Percentiles rank a stretch among this genome's conserved stretches.
Evolutionary conservation across 2,113 vertebrate species (phyloP).

Genomic region (Alethe castanea): DNA sequence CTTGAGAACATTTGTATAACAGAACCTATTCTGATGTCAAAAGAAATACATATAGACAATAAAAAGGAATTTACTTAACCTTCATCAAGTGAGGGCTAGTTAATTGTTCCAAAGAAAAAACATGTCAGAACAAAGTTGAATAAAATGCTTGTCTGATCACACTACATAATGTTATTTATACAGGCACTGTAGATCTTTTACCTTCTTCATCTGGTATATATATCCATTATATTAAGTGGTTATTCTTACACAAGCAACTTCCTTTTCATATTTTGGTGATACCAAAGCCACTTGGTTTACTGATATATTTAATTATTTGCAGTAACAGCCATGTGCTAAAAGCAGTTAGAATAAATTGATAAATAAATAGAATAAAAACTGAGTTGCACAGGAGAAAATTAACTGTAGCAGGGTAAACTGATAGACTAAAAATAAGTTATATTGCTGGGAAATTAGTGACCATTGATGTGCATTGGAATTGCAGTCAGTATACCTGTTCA

Average conservation of each 20-base stretch:
- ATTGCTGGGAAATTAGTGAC: neutral
- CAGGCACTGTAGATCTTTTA: neutral
- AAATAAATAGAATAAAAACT: neutral
- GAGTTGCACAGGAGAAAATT: neutral
- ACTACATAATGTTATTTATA: neutral
- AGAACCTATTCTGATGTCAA: neutral
- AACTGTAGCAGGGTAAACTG: neutral
- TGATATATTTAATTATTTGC: neutral
- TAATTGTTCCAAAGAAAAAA: neutral
- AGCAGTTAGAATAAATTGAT: neutral
- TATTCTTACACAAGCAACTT: neutral
- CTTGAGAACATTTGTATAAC: neutral
- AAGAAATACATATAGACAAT: neutral
- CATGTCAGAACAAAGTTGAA: neutral
- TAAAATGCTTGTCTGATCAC: neutral
- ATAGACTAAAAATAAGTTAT: neutral
- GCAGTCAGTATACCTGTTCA: neutral
- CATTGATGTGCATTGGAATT: neutral
- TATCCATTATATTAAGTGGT: neutral
- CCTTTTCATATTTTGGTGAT: neutral
- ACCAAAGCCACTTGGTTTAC: neutral
- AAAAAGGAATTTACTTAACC: neutral
- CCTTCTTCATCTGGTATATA: neutral
- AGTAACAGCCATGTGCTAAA: neutral
- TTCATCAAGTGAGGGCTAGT: neutral